A percentile compares a stretch with the other conserved stretches of the same genome.
Conservation (phyloP, 2,113 vertebrate species). For the Pogona vitticeps region DNA sequence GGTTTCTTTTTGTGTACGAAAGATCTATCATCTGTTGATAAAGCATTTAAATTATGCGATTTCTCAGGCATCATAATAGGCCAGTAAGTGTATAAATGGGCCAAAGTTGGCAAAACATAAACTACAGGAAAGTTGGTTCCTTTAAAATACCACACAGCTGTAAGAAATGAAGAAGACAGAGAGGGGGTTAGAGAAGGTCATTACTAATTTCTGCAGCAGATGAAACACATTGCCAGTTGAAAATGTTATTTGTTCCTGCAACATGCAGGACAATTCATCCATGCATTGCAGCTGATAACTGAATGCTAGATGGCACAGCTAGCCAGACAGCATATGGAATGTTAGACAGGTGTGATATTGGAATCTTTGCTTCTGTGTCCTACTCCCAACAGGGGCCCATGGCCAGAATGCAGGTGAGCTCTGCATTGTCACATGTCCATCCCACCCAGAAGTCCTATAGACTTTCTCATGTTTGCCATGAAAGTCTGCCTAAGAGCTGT, state of each 20-base stretch:
- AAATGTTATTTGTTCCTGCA: background rate
- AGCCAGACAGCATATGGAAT: background rate
- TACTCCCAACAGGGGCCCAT: too few species aligned
- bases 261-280: background rate
- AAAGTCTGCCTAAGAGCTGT: too few species aligned
- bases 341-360: background rate
- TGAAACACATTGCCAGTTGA: background rate
- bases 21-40: constrained; percentile 54
- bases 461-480: too few species aligned
- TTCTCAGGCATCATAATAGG: constrained; percentile 52
- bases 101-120: constrained; percentile 3
- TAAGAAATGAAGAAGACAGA: background rate
- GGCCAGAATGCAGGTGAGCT: too few species aligned
- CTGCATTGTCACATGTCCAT: too few species aligned
- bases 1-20: constrained; percentile 53
- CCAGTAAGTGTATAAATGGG: background rate
- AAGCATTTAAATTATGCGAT: constrained; percentile 50
- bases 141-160: background rate
- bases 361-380: background rate
- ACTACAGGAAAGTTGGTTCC: background rate
- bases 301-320: background rate
- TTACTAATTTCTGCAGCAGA: background rate
- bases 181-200: background rate
- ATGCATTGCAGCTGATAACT: background rate
- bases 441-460: too few species aligned